Percentiles rank a stretch among this genome's conserved stretches.
Conservation (phyloP, 2,888 invertebrate genomes). For the Latheticus oryzae region DNA sequence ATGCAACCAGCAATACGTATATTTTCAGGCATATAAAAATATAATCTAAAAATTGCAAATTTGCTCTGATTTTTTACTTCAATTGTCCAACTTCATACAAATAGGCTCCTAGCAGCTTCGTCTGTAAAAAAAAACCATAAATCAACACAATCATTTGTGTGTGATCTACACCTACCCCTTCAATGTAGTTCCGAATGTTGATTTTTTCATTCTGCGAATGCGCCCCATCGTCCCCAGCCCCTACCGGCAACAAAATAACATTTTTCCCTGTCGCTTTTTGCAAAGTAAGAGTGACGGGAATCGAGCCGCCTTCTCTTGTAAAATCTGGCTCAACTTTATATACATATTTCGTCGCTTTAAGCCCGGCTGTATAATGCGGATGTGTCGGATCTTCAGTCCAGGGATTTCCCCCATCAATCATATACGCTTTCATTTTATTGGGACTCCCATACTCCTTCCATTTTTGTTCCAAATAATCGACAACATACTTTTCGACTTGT, state of each 20-base stretch:
- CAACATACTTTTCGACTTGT: slow-evolving; percentile 83
- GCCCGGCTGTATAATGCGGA: slow-evolving; percentile 92
- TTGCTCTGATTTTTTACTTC: no score
- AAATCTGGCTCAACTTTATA: slow-evolving; percentile 93
- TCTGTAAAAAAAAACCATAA: slow-evolving; percentile 66
- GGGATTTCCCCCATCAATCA: slow-evolving; percentile 77
- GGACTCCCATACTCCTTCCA: slow-evolving; percentile 86
- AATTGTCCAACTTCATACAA: slow-evolving; percentile 76
- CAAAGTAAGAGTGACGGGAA: slow-evolving; percentile 95
- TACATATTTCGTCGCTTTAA: slow-evolving; percentile 83
- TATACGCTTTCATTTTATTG: slow-evolving; percentile 80
- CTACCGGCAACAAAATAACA: slow-evolving; percentile 94
- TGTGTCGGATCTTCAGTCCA: slow-evolving; percentile 96
- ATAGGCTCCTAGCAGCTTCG: slow-evolving; percentile 92
- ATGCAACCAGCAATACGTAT: no score
- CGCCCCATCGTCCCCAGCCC: slow-evolving; percentile 96
- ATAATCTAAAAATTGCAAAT: no score
- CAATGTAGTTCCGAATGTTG: slow-evolving; percentile 90
- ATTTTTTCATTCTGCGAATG: slow-evolving; percentile 99
- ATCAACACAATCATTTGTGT: no score
- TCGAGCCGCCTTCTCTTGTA: slow-evolving; percentile 97
- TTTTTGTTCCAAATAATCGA: slow-evolving; percentile 78
- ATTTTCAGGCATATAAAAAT: no score
- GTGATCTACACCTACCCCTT: slow-evolving; percentile 80
- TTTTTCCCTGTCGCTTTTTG: slow-evolving; percentile 93